A percentile compares a stretch with the other conserved stretches of the same genome.
phyloP scores from a whole-genome alignment of 2,888 invertebrate genomes.

The Melinaea menophilus region DNA sequence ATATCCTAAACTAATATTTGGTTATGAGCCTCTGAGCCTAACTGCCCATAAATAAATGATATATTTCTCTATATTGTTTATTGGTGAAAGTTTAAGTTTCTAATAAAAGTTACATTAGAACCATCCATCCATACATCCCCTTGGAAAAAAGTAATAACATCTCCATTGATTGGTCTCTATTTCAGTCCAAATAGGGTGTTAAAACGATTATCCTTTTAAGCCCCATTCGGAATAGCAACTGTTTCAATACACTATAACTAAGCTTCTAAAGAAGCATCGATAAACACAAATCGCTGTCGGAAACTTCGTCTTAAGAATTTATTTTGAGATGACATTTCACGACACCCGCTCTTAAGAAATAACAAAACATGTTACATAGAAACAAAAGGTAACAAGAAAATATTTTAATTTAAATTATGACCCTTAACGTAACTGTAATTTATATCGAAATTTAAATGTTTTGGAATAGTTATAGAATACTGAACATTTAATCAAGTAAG shows the following conservation, averaged over 20 bases:
- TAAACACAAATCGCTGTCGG: constrained; percentile 62
- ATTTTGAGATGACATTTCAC: constrained; percentile 15
- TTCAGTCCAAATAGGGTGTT: constrained; percentile 29
- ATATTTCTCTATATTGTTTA: neutral
- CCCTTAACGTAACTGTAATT: neutral
- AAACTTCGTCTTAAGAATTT: constrained; percentile 18
- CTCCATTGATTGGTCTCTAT: constrained; percentile 28
- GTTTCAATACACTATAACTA: constrained; percentile 31
- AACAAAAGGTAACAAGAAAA: no score
- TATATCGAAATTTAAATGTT: no score
- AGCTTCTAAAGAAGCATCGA: constrained; percentile 40
- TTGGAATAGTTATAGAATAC: no score
- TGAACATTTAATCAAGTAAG: no score
- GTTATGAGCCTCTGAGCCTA: neutral
- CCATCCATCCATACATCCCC: constrained; percentile 16
- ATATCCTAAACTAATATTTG: constrained; percentile 1
- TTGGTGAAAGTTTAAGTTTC: constrained; percentile 2
- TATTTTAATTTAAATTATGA: no score
- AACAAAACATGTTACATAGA: neutral
- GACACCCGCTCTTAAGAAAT: constrained; percentile 8
- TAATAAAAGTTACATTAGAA: constrained; percentile 3
- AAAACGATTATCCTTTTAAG: constrained; percentile 33
- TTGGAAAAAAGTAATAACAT: constrained; percentile 21
- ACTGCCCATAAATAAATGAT: constrained; percentile 1
- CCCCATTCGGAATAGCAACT: constrained; percentile 31